Percentiles rank a stretch among this genome's conserved stretches.
phyloP scores from a whole-genome alignment of 2,797 vertebrate genomes.

The Florisuga fusca region DNA sequence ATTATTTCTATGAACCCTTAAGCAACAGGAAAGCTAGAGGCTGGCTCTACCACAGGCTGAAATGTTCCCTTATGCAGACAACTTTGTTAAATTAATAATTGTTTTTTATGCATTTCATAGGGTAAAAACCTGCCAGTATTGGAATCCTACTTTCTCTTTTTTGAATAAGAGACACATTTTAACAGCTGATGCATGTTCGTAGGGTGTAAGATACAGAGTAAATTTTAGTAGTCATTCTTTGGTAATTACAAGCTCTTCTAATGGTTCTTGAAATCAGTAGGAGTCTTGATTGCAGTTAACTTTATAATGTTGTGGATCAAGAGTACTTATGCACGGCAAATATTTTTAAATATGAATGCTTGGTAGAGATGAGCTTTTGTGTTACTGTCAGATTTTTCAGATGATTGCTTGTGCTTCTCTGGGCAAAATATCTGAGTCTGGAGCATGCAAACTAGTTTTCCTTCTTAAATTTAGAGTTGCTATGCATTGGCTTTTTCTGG shows the following conservation, averaged over 20 bases:
- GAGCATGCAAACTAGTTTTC: not conserved
- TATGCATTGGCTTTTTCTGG: not conserved
- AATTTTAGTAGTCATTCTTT: not conserved
- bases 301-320: not conserved
- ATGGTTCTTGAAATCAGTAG: not conserved
- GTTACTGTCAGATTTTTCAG: not conserved
- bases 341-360: not conserved
- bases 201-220: not conserved
- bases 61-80: not conserved
- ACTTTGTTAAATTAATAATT: not conserved
- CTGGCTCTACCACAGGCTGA: not conserved
- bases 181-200: not conserved
- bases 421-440: not conserved
- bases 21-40: not conserved
- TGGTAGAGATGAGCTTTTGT: not conserved
- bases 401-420: not conserved
- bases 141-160: not conserved
- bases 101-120: not conserved
- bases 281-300: not conserved
- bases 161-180: not conserved
- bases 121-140: not conserved
- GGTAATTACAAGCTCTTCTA: not conserved
- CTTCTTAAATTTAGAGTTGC: not conserved
- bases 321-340: not conserved
- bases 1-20: not conserved